Evolutionary conservation across 2,888 invertebrate species (phyloP), one percentile per base, ranked within the genome.

Genomic region (Andrena trimmerana): DNA sequence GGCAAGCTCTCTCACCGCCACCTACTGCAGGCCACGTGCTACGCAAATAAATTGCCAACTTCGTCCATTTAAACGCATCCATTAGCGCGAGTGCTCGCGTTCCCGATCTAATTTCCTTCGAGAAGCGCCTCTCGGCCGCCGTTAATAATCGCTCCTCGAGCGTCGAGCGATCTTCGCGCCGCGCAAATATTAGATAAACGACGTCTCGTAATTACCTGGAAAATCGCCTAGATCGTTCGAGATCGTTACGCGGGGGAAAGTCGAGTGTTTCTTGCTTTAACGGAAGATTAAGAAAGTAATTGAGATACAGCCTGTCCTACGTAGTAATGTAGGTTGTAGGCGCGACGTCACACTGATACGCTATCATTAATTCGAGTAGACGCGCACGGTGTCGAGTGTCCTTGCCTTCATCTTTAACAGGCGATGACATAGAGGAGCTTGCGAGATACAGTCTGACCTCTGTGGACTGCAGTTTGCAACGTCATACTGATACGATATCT

Each of bases 21-120:
- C 62, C 42, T 62, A 74, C 62, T 50, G 6, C 52, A 36, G 48
- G 42, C 57, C 81, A 70, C 87, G 86, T 84, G 84, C 69, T 57
- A 63, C 60, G 78, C 63, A 73, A 86, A 85, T 78, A 84, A 87
- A 85, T 85, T 82, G 79, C 66, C 78, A 54, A 68, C 74, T 69
- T 48, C 59, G 33, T 5, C 52, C 83, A 50, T 78, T 81, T 62
- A 67, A 75, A 67, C 66, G 42, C n/a, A 42, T 75, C 62, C 59
- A 79, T 80, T 65, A 71, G 24, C 57, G 52, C 62, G 62, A 33
- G 42, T 68, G 59, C 65, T 59, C 76, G 67, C 70, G 42, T 60
- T 52, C 71, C 42, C 80, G 67, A 84, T 84, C 78, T 59, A 72
- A 78, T 84, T 70, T 67, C 16, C 63, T 31, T 42, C 54, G 68